Base-by-base conservation (phyloP, 2,888 invertebrate genomes). In the Smittia aterrima region DNA sequence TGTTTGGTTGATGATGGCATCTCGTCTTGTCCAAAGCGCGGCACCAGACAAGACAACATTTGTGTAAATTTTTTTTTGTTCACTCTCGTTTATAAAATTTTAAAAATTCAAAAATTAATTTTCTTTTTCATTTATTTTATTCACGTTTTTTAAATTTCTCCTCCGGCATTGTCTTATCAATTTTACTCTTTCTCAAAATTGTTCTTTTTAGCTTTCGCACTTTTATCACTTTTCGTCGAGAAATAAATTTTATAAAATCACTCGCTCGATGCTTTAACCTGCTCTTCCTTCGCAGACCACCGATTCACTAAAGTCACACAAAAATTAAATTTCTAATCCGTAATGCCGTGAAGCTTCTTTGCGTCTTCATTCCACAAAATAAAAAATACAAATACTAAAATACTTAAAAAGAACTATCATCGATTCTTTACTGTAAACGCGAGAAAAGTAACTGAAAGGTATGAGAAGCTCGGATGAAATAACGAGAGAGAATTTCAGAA, bases 11-110 rank as follows among this genome's bases (percentile, higher is more conserved):
- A 80, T 76, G 82, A 82, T 80, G 83, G 83, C 83, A 83, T 81
- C 80, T 83, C 82, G 80, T 83, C 82, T 82, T 82, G 83, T 81
- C 82, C 83, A 80, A 83, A 83, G 81, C 83, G 83, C 79, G 82
- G 83, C 79, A 82, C 80, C 80, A 83, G 79, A 80, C 82, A 83
- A 80, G 83, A 83, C 83, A 83, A 83, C 83, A 83, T 83, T 82
- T 82, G 82, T 82, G 81, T 82, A 80, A 18, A 20, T 54, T 32
- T 71, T 53, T 4, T 54, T 18, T 71, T 54, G n/a, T n/a, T n/a
- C n/a, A n/a, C 25, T 54, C 32, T 25, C 32, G 22, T 54, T 70
- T 27, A 2, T 16, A 66, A 40, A 66, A 11, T 27, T 70, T 53
- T 70, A 11, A 20, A 40, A 67, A 9, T 41, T 67, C 47, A 47